These are phyloP conservation scores for Galagoides demidoff DNA, from an alignment of 2,797 vertebrate genomes.

Conservation along the genomic window DNA sequence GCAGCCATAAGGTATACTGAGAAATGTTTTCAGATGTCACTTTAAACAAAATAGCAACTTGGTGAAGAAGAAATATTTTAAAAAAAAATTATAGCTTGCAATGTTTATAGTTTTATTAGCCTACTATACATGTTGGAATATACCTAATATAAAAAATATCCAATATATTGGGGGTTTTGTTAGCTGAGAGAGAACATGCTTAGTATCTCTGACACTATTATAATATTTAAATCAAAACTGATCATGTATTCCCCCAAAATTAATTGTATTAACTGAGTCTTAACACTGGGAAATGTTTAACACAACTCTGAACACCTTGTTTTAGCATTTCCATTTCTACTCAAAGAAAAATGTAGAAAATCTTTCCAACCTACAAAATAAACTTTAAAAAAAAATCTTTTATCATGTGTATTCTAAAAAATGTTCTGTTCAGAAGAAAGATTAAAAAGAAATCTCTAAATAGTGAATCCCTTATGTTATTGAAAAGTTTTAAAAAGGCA, in stretches of 20 bases:
- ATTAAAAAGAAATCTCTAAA: constrained; percentile 23
- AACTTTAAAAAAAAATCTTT: neutral
- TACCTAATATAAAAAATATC: neutral
- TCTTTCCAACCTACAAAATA: neutral
- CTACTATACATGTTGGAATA: neutral
- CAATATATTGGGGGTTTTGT: neutral
- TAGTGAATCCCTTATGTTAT: neutral
- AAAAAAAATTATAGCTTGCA: neutral
- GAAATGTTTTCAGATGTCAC: constrained; percentile 33
- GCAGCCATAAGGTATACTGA: neutral
- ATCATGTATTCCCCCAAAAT: neutral
- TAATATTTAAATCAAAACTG: constrained; percentile 49
- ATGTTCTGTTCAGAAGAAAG: constrained; percentile 16
- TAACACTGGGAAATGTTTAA: neutral
- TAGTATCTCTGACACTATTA: neutral
- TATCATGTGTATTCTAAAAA: neutral
- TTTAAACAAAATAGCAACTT: constrained; percentile 1
- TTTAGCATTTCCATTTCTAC: constrained; percentile 19
- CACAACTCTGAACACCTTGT: constrained; percentile 10
- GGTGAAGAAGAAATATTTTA: neutral
- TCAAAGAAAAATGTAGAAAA: constrained; percentile 21
- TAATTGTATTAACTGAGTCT: neutral
- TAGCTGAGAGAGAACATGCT: neutral
- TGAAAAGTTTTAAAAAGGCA: neutral
- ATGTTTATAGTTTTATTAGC: neutral